Evolutionary conservation across 1,140 invertebrate genomes (phyloP).

Genomic region (Cyphomyrmex costatus): DNA sequence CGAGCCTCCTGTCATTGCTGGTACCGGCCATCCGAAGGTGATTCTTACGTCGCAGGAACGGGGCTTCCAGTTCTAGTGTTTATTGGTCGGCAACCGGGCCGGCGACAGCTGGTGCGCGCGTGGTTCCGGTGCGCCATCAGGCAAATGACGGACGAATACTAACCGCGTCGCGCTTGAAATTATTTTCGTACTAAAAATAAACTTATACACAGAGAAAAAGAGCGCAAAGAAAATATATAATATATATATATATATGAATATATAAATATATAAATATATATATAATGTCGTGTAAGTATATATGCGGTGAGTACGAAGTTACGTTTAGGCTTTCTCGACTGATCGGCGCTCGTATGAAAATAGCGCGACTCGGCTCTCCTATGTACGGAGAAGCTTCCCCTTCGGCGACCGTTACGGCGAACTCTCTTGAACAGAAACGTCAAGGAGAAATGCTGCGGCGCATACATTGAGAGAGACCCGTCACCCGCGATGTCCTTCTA

Average conservation of each 20-base stretch:
- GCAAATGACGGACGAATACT: slow-evolving; percentile 70
- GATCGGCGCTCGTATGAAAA: slow-evolving; percentile 39
- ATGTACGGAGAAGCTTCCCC: slow-evolving; percentile 12
- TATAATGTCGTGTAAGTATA: slow-evolving; percentile 75
- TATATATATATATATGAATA: slow-evolving; percentile 66
- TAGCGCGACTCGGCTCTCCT: slow-evolving; percentile 34
- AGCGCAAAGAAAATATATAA: slow-evolving; percentile 52
- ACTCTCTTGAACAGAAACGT: background rate
- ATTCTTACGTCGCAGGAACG: slow-evolving; percentile 81
- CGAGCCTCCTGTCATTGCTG: slow-evolving; percentile 76
- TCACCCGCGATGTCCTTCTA: slow-evolving; percentile 18
- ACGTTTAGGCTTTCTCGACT: slow-evolving; percentile 68
- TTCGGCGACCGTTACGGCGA: slow-evolving; percentile 4
- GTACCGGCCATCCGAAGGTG: slow-evolving; percentile 80
- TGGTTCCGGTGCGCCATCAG: slow-evolving; percentile 46
- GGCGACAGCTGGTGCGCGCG: slow-evolving; percentile 54
- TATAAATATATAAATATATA: slow-evolving; percentile 67
- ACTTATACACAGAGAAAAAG: slow-evolving; percentile 69
- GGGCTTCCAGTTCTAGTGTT: slow-evolving; percentile 83
- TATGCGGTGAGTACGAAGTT: slow-evolving; percentile 63
- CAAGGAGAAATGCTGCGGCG: background rate
- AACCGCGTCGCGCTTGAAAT: slow-evolving; percentile 78
- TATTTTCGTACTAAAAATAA: slow-evolving; percentile 83
- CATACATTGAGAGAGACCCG: background rate
- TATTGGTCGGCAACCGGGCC: slow-evolving; percentile 75